Evolutionary conservation across 2,888 invertebrate genomes (phyloP).

Genomic region (Ramazzottius varieornatus): DNA sequence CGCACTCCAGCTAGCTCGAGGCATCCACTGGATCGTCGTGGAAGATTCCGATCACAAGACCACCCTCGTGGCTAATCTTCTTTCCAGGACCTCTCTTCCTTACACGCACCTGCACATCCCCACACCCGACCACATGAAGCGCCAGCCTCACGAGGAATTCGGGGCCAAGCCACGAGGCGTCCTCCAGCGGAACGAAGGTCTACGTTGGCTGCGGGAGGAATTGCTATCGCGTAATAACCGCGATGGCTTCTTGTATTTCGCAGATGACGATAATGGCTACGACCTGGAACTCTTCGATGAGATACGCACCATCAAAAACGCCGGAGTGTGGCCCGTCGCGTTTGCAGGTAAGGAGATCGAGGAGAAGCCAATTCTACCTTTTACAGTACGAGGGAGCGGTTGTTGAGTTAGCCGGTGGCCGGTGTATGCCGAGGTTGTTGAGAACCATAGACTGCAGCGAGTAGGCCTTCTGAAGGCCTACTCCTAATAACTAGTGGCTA

Average conservation of each 20-base stretch:
- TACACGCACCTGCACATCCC: slow-evolving; percentile 38
- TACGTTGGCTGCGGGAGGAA: slow-evolving; percentile 15
- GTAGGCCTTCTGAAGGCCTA: no score
- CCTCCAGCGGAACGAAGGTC: slow-evolving; percentile 57
- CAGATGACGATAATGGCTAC: slow-evolving; percentile 91
- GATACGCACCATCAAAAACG: slow-evolving; percentile 51
- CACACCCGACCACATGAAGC: slow-evolving; percentile 34
- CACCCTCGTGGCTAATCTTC: slow-evolving; percentile 40
- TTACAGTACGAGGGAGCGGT: no score
- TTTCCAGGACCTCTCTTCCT: slow-evolving; percentile 37
- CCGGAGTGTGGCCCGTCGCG: slow-evolving; percentile 62
- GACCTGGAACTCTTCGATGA: slow-evolving; percentile 62
- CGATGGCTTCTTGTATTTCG: slow-evolving; percentile 61
- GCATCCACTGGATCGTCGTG: slow-evolving; percentile 71
- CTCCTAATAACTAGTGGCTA: no score
- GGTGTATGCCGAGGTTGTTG: no score
- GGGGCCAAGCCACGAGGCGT: slow-evolving; percentile 64
- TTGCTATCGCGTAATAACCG: slow-evolving; percentile 12
- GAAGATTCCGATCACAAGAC: slow-evolving; percentile 53
- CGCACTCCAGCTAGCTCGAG: slow-evolving; percentile 54
- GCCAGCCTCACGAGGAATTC: slow-evolving; percentile 30
- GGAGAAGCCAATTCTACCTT: slow-evolving; percentile 60
- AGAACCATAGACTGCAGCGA: no score
- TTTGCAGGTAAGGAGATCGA: slow-evolving; percentile 78
- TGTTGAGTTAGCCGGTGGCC: no score